Base-by-base conservation (phyloP, 1,140 invertebrate species). In the Danaus plexippus region DNA sequence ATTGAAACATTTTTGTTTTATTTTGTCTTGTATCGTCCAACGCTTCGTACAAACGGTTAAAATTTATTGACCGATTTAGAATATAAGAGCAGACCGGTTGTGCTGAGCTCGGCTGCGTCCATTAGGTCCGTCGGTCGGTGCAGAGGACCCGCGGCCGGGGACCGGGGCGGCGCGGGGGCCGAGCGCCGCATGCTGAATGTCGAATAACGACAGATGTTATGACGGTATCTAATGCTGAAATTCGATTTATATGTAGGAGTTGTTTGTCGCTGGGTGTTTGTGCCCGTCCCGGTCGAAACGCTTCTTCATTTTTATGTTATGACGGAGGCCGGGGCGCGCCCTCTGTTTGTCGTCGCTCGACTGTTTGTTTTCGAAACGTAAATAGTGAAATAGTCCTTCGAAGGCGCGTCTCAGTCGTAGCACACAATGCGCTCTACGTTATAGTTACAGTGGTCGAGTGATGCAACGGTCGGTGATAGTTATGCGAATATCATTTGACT, bases 251-350 rank as follows among this genome's bases (percentile, higher is more conserved):
- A 55, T 66, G 57, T 57, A 65, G 53, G 57, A 60, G 63, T 71
- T 75, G 72, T 75, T 75, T 75, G 66, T 70, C 64, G 61, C 65
- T 59, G 61, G 56, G 63, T 78, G 70, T 85, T 85, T 85, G 75
- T 64, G 55, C 64, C 66, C 64, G 71, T 64, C 67, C 64, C 69
- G 66, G 73, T 76, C 71, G 71, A 65, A 63, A 67, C 66, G 69
- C 70, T 75, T 75, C 71, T 80, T 78, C 76, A 75, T 84, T 82
- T 85, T 80, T 80, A 85, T 80, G 69, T 84, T 80, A 85, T 81
- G 79, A 76, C 76, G 73, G 69, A 79, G 79, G 78, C 73, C 15
- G 70, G 71, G 73, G 54, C 68, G 63, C 57, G 61, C 63, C 57
- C 59, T 57, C 54, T 85, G 72, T 84, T 85, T 78, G 73, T 62